A percentile compares a stretch with the other conserved stretches of the same genome.
Evolutionary conservation across 1,140 invertebrate species (phyloP).

Genomic region (Drosophila aff.): DNA sequence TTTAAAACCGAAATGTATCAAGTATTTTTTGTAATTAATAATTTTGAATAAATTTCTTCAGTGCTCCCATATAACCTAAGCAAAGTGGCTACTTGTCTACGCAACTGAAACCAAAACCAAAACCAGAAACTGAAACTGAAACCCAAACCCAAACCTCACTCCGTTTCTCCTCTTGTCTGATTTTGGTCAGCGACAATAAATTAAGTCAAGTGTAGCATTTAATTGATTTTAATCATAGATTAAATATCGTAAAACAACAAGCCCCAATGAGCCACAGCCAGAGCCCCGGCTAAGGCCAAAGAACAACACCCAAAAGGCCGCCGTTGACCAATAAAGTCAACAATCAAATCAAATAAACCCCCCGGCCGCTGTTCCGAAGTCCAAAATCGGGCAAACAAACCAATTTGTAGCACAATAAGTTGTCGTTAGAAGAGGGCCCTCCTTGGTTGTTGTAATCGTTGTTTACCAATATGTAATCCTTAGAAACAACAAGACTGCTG

Average conservation of each 20-base stretch:
- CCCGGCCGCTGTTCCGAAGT: background rate
- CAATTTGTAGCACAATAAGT: slow-evolving; percentile 76
- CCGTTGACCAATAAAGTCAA: slow-evolving; percentile 79
- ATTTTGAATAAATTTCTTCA: background rate
- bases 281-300: slow-evolving; percentile 16
- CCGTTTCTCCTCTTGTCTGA: background rate
- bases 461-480: slow-evolving; percentile 84
- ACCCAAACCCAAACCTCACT: background rate
- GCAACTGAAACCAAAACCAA: slow-evolving; percentile 9
- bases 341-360: slow-evolving; percentile 75
- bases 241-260: slow-evolving; percentile 80
- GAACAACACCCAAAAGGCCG: slow-evolving; percentile 48
- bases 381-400: slow-evolving; percentile 60
- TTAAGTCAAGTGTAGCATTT: slow-evolving; percentile 82
- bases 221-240: slow-evolving; percentile 84
- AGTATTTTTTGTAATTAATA: background rate
- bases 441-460: slow-evolving; percentile 71
- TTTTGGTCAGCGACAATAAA: slow-evolving; percentile 69
- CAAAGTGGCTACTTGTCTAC: slow-evolving; percentile 68
- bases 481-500: slow-evolving; percentile 69
- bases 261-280: background rate
- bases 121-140: slow-evolving; percentile 6
- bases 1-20: background rate
- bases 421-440: slow-evolving; percentile 42
- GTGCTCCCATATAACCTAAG: background rate